Evolutionary conservation across 2,797 vertebrate genomes (phyloP), one percentile per base, ranked within the genome.

Genomic region (Lutjanus argentimaculatus): DNA sequence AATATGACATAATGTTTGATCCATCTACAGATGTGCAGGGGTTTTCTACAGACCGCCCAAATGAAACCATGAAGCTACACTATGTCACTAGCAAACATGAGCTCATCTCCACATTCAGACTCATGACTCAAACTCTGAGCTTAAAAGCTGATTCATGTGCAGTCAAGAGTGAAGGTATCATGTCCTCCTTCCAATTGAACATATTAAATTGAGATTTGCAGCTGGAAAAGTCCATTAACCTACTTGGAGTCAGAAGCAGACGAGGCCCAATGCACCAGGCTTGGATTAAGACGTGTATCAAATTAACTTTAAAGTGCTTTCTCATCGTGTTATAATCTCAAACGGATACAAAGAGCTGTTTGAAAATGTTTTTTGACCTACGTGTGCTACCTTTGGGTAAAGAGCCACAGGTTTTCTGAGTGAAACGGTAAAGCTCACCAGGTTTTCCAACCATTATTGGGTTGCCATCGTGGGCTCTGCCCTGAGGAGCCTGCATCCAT

Each of bases 1-100:
- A 90, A 88, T 87, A 91, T 95, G 95, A 94, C 91, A 89, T 92
- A 91, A 91, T 90, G 82, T 77, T 77, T 43, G 63, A 85, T 90
- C 69, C 77, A 85, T 84, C 67, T 80, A 61, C 90, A 93, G 91
- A 93, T 92, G 90, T 87, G 88, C 67, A 19, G 88, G 89, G 69
- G 79, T 86, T 92, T 91, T 82, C 80, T 83, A 36, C 71, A 88
- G 75, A 85, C 85, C 72, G 72, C 78, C 83, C 79, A 52, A 66
- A 85, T 86, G 80, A 90, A 89, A 88, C 89, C 87, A 82, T 68
- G 83, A 89, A 88, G 79, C 82, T 88, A 68, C 80, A 91, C 77
- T 83, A 84, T 70, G 77, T 84, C 80, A 84, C 87, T 40, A 67
- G 72, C 79, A 91, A 84, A 82, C 75, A 94, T 95, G 93, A 95